Base-by-base conservation (phyloP, 2,797 vertebrate species). In the Pagetopsis macropterus region DNA sequence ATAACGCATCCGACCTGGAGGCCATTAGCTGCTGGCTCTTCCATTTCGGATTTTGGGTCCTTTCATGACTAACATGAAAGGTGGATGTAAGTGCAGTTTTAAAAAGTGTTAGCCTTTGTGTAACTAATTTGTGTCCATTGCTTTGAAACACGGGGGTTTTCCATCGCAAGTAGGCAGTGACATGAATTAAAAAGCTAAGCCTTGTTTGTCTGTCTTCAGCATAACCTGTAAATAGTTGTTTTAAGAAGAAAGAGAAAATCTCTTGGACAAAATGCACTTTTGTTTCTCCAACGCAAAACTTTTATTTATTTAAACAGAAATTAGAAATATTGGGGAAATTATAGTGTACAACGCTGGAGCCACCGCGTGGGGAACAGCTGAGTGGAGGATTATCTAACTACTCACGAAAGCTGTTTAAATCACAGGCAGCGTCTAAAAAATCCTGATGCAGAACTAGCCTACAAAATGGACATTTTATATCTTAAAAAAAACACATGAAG, bases 261-360 rank as follows among this genome's bases (percentile, higher is more conserved):
- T 81, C 90, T 86, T 87, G 84, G 86, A 90, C 86, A 84, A 88
- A 91, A 89, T 90, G 80, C 90, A 92, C 92, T 92, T 81, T 88
- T 86, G 73, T 87, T 89, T 90, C 87, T 92, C 85, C 89, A 82
- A 88, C 64, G 75, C 71, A 75, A 84, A 87, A 78, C 49, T 76
- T 92, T 92, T 88, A 95, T 94, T 94, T 94, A 94, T 94, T 93
- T 91, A 89, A 89, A 69, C 75, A 84, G 68, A 87, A 85, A 82
- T 82, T 72, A 68, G 86, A 74, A 80, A 70, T 52, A 72, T 75
- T 84, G 78, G 84, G 79, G 85, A 77, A 87, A 83, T 80, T 2
- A 75, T 80, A 55, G 79, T 76, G 79, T 86, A 49, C 64, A 72
- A 62, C 43, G 19, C 56, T 67, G 46, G 78, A 84, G 77, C 72